Percentiles rank a stretch among this genome's conserved stretches.
These are phyloP conservation scores for Ophion ventricosus DNA, from an alignment of 2,888 invertebrate genomes.

Conservation along the genomic window DNA sequence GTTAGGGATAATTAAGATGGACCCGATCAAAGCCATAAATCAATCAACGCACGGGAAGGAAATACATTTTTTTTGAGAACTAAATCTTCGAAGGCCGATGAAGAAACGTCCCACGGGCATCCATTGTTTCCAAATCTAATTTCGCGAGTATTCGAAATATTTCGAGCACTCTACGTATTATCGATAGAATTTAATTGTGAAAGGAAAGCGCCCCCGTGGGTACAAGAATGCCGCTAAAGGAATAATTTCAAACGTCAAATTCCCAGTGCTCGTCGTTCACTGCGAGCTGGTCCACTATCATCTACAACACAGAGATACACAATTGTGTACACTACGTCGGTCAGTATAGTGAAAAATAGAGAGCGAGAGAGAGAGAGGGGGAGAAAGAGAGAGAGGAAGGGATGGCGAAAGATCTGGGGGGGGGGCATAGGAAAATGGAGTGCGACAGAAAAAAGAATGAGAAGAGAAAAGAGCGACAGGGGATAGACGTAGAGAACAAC, in stretches of 20 bases:
- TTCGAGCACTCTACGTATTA: neutral
- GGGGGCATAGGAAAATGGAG: too few relatives aligned
- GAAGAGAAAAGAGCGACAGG: neutral
- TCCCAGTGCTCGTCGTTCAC: constrained; percentile 63
- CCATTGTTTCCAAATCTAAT: neutral
- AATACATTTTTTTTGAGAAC: too few relatives aligned
- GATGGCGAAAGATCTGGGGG: neutral
- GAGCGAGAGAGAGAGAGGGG: neutral
- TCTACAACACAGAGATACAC: constrained; percentile 34
- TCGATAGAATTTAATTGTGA: neutral
- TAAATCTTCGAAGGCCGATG: too few relatives aligned
- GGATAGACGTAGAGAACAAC: constrained; percentile 31
- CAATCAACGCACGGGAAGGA: too few relatives aligned
- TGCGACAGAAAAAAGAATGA: neutral
- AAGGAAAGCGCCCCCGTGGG: neutral
- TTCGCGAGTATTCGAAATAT: neutral
- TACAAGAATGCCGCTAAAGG: constrained; percentile 47
- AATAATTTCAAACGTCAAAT: constrained; percentile 39
- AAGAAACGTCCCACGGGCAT: too few relatives aligned
- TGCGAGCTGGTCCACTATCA: constrained; percentile 29
- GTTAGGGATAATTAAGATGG: too few relatives aligned
- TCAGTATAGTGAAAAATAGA: neutral
- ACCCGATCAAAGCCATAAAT: too few relatives aligned
- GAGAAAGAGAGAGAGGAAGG: neutral
- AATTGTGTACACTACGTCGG: constrained; percentile 43